A percentile compares a stretch with the other conserved stretches of the same genome.
Evolutionary conservation across 1,140 invertebrate species (phyloP).

Genomic region (Phortica variegata): DNA sequence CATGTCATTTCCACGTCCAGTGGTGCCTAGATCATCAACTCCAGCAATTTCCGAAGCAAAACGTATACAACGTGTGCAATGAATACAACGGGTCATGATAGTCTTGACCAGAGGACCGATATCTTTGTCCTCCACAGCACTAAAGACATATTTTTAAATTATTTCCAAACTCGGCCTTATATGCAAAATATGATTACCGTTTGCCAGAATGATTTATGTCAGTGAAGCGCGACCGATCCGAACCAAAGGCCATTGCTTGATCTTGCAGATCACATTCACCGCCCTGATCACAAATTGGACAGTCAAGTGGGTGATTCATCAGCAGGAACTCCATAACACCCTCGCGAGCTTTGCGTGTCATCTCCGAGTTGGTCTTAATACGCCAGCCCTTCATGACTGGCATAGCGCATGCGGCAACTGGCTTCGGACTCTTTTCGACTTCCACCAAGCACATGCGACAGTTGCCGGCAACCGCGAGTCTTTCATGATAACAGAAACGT

Average conservation of each 20-base stretch:
- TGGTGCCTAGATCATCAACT: slow-evolving; percentile 96
- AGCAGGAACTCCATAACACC: slow-evolving; percentile 99
- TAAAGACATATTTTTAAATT: slow-evolving; percentile 39
- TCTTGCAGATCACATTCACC: slow-evolving; percentile 99
- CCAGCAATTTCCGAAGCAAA: slow-evolving; percentile 97
- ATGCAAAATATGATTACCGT: slow-evolving; percentile 61
- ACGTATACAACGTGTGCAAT: slow-evolving; percentile 97
- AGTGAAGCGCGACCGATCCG: slow-evolving; percentile 90
- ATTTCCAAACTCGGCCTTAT: background rate
- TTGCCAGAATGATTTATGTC: slow-evolving; percentile 94
- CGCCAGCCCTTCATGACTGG: slow-evolving; percentile 97
- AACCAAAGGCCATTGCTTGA: slow-evolving; percentile 99
- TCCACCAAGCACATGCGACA: slow-evolving; percentile 99
- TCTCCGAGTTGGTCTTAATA: slow-evolving; percentile 96
- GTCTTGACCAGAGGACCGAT: slow-evolving; percentile 98
- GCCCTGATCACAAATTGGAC: slow-evolving; percentile 99
- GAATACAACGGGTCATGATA: slow-evolving; percentile 99
- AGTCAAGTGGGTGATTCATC: slow-evolving; percentile 98
- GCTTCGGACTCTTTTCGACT: slow-evolving; percentile 92
- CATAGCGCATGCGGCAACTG: slow-evolving; percentile 99
- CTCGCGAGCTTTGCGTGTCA: slow-evolving; percentile 91
- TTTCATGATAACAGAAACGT: slow-evolving; percentile 98
- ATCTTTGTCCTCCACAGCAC: slow-evolving; percentile 99
- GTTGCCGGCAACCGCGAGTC: slow-evolving; percentile 96
- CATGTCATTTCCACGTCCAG: slow-evolving; percentile 94